A percentile compares a stretch with the other conserved stretches of the same genome.
These are phyloP conservation scores for Ladona fulva DNA, from an alignment of 1,140 invertebrate genomes.

Conservation along the genomic window DNA sequence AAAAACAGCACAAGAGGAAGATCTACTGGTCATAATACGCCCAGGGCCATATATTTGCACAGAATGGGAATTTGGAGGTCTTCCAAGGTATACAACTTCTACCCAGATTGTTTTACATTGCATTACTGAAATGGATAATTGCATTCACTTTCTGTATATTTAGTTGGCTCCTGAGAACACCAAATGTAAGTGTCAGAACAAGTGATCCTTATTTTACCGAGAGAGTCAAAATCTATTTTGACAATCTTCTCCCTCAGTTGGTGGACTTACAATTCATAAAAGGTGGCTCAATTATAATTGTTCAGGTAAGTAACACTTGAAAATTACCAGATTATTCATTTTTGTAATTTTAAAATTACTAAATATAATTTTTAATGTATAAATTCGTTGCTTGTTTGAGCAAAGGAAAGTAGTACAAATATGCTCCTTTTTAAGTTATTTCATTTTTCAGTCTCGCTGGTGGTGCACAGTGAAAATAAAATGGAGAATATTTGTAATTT, in stretches of 20 bases:
- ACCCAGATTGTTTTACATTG: neutral
- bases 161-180: conserved; percentile 39
- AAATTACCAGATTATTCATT: neutral
- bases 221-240: conserved; percentile 34
- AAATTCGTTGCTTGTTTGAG: too few species aligned
- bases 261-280: conserved; percentile 36
- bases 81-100: conserved; percentile 21
- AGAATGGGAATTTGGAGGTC: conserved; percentile 32
- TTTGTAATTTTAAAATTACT: too few species aligned
- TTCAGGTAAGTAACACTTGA: conserved; percentile 22
- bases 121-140: neutral
- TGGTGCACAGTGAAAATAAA: too few species aligned
- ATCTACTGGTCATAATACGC: conserved; percentile 32
- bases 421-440: too few species aligned
- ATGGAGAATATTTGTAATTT: too few species aligned
- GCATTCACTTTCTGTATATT: conserved; percentile 1
- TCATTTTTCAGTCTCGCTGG: too few species aligned
- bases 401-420: too few species aligned
- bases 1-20: conserved; percentile 29
- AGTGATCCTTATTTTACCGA: conserved; percentile 33
- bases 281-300: conserved; percentile 41
- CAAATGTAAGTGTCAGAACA: conserved; percentile 37
- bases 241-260: conserved; percentile 33
- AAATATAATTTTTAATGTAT: neutral
- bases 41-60: conserved; percentile 36